Base-by-base conservation (phyloP, 2,797 vertebrate genomes). In the Tangara arthus region DNA sequence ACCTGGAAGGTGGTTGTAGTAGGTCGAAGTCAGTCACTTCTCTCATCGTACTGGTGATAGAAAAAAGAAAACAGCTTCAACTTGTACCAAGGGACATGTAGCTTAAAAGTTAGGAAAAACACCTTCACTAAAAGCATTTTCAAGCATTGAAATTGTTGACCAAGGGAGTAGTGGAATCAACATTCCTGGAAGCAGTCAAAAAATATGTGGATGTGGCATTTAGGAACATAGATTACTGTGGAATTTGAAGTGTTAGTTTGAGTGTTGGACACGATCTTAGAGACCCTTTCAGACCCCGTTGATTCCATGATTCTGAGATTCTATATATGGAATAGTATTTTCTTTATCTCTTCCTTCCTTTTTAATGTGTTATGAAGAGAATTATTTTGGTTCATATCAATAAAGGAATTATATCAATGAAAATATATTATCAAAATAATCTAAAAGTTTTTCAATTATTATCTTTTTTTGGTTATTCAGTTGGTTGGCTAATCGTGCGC, bases 401-500 rank as follows among this genome's bases (percentile, higher is more conserved):
- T 53, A 87, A 79, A 53, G 5, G 7, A 75, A 87, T 55, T 26
- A 41, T 61, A 82, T 71, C 3, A 49, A 44, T 53, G 41, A 37
- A 56, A 69, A 50, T 32, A 30, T 69, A 24, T 34, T 81, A 35
- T 42, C 7, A 68, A 85, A 85, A 59, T 37, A 35, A 37, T 79
- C 59, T 41, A 22, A 65, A 34, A 35, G 1, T 22, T 35, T 79
- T 75, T 42, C 27, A 55, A 3, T 37, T 39, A 13, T 69, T 59
- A 20, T 37, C 15, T 37, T 49, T n/a, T 41, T n/a, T 60, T 41
- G 9, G 18, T 30, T 73, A 11, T 2, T 65, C 11, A 0, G 1
- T 49, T 26, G 4, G 12, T 64, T 61, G 18, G 30, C 18, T 44
- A 9, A 27, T 47, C 30, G 17, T 39, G 11, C 0, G 0, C 8